Evolutionary conservation across 2,797 vertebrate genomes (phyloP).

Genomic region (Onychomys torridus): DNA sequence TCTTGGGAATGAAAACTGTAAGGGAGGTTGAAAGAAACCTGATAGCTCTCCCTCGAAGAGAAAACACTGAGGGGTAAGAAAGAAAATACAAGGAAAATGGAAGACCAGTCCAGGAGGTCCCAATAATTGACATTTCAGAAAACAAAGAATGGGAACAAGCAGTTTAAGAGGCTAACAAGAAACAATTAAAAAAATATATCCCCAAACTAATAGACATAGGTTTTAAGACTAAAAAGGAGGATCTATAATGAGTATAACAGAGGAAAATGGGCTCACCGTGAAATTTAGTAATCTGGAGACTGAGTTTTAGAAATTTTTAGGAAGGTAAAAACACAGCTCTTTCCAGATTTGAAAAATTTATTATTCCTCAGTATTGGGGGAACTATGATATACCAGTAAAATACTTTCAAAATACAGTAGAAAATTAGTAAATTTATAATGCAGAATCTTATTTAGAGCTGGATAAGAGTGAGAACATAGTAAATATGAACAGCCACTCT

Average conservation of each 20-base stretch:
- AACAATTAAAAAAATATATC: neutral
- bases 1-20: slow-evolving; percentile 40
- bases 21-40: slow-evolving; percentile 22
- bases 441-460: neutral
- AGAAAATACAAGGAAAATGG: neutral
- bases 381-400: neutral
- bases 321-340: neutral
- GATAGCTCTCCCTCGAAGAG: neutral
- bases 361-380: neutral
- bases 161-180: neutral
- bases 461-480: neutral
- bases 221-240: neutral
- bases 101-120: neutral
- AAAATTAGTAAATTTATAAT: neutral
- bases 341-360: neutral
- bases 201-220: neutral
- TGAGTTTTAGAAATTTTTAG: neutral
- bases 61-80: neutral
- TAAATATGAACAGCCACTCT: neutral
- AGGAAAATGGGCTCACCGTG: neutral
- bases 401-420: neutral
- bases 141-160: slow-evolving; percentile 24
- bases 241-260: neutral
- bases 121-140: slow-evolving; percentile 13
- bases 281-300: neutral